phyloP scores from a whole-genome alignment of 2,797 vertebrate species.

The Propithecus perrieri region DNA sequence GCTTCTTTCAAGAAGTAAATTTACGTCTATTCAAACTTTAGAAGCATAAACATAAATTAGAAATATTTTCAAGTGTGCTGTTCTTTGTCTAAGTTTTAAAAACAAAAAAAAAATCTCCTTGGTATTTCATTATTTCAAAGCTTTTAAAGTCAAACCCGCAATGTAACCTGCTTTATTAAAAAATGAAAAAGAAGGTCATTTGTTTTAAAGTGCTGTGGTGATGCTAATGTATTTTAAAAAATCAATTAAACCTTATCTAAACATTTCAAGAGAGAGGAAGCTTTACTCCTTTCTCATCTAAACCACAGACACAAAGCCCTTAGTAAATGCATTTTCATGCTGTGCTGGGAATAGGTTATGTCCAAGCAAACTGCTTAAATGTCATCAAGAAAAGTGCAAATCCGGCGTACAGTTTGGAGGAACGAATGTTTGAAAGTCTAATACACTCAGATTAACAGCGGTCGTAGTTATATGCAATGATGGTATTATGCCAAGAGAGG shows the following conservation, averaged over 20 bases:
- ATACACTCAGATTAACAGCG: slow-evolving; percentile 61
- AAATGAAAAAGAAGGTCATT: slow-evolving; percentile 1
- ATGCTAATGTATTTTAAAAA: slow-evolving; percentile 65
- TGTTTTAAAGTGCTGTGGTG: slow-evolving; percentile 56
- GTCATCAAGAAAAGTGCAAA: slow-evolving; percentile 60
- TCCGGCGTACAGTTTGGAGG: slow-evolving; percentile 25
- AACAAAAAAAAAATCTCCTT: neutral
- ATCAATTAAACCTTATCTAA: slow-evolving; percentile 62
- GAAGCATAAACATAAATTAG: slow-evolving; percentile 64
- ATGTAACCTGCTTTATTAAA: slow-evolving; percentile 7
- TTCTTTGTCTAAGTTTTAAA: slow-evolving; percentile 8
- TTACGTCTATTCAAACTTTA: slow-evolving; percentile 48
- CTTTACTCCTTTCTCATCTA: neutral
- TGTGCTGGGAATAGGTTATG: slow-evolving; percentile 36
- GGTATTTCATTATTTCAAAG: slow-evolving; percentile 53
- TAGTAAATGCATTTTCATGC: slow-evolving; percentile 46
- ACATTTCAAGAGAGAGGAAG: slow-evolving; percentile 37
- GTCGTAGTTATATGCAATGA: neutral
- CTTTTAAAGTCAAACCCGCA: slow-evolving; percentile 55
- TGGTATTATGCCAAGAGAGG: slow-evolving; percentile 29
- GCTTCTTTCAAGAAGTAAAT: slow-evolving; percentile 68
- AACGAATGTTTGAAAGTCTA: slow-evolving; percentile 71
- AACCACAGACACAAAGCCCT: slow-evolving; percentile 43
- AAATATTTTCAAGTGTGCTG: slow-evolving; percentile 54
- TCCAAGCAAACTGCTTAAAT: slow-evolving; percentile 66